phyloP scores from a whole-genome alignment of 2,113 vertebrate genomes.

The Oceanites oceanicus region DNA sequence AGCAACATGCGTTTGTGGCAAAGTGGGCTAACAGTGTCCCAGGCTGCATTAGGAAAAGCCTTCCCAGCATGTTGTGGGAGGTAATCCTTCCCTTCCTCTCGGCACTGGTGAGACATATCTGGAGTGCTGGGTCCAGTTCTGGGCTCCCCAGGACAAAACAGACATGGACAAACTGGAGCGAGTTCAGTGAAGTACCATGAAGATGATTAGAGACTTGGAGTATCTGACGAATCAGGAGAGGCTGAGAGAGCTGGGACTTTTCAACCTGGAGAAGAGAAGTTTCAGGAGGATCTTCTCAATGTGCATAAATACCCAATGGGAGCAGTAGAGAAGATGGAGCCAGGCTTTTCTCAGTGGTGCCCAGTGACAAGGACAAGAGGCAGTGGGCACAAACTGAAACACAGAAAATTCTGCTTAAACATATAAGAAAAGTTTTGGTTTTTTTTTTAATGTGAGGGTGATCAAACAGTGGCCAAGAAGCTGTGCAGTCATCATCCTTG shows the following conservation, averaged over 20 bases:
- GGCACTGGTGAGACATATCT: neutral
- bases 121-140: neutral
- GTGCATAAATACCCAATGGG: neutral
- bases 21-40: neutral
- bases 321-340: neutral
- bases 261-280: neutral
- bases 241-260: neutral
- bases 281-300: neutral
- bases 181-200: neutral
- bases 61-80: accelerated
- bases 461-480: neutral
- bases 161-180: neutral
- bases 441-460: neutral
- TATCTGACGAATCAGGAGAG: neutral
- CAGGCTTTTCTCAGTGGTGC: neutral
- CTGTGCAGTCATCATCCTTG: neutral
- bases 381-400: neutral
- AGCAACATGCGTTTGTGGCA: neutral
- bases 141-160: neutral
- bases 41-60: neutral
- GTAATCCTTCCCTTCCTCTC: neutral
- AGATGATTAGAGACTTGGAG: neutral
- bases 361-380: neutral
- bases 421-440: neutral
- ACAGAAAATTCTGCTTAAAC: neutral